phyloP scores from a whole-genome alignment of 2,888 invertebrate genomes.

The Rugalucina vietnamica region DNA sequence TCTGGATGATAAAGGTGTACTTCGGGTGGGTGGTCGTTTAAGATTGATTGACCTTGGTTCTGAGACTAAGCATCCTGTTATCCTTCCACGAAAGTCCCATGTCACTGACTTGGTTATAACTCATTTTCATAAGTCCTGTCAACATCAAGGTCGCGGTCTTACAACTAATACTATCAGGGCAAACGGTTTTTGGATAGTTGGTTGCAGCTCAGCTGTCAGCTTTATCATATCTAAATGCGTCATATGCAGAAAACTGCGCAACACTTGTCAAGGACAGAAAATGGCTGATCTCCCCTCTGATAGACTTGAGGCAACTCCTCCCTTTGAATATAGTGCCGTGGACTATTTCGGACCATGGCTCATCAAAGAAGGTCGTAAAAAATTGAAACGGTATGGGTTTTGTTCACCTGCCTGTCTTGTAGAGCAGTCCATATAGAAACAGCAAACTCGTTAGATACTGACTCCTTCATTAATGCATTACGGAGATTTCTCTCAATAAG shows the following conservation, averaged over 20 bases:
- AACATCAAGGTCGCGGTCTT: neutral
- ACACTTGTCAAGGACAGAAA: neutral
- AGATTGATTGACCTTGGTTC: neutral
- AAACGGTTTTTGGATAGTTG: constrained; percentile 2
- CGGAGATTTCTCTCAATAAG: neutral
- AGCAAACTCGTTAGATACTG: neutral
- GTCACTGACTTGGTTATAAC: neutral
- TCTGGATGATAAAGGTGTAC: neutral
- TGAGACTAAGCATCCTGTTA: neutral
- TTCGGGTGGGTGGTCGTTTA: neutral
- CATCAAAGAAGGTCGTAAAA: neutral
- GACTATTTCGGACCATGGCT: neutral
- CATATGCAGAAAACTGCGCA: neutral
- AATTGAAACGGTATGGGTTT: neutral
- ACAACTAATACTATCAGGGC: neutral
- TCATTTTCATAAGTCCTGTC: neutral
- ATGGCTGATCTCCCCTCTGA: neutral
- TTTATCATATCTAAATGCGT: neutral
- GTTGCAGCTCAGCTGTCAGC: neutral
- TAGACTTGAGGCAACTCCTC: neutral
- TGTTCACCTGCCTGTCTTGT: constrained; percentile 1
- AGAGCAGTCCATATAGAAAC: constrained; percentile 9
- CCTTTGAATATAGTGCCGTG: neutral
- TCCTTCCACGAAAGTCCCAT: neutral
- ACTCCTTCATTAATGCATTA: neutral